Evolutionary conservation across 2,888 invertebrate species (phyloP).

Genomic region (Patella depressa): DNA sequence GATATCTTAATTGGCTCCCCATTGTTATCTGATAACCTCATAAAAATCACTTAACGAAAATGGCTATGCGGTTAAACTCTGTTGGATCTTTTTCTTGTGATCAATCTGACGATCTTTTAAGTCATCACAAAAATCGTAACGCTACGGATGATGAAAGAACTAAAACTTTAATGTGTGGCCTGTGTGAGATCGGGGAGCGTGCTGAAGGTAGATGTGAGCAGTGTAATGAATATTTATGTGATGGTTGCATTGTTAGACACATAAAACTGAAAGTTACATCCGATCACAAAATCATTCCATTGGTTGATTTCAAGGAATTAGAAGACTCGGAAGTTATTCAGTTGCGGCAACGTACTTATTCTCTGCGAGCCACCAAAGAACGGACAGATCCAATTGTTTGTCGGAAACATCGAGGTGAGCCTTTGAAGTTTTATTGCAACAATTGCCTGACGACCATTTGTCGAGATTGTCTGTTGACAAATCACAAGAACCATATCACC

Average conservation of each 20-base stretch:
- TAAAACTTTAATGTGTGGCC: conserved; percentile 15
- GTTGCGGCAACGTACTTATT: neutral
- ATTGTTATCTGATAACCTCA: no score
- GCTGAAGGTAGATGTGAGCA: conserved; percentile 27
- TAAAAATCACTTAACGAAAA: no score
- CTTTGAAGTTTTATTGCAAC: conserved; percentile 29
- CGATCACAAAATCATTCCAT: conserved; percentile 17
- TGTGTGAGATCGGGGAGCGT: conserved; percentile 22
- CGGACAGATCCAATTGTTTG: conserved; percentile 12
- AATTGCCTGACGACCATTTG: conserved; percentile 25
- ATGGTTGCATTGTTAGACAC: conserved; percentile 27
- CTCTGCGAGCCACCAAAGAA: neutral
- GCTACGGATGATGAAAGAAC: neutral
- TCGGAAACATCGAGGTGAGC: conserved; percentile 25
- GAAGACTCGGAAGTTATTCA: neutral
- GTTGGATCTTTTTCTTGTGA: neutral
- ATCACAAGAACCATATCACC: conserved; percentile 28
- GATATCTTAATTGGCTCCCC: no score
- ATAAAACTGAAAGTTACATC: conserved; percentile 23
- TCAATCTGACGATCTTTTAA: neutral
- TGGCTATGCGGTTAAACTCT: no score
- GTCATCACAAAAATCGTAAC: neutral
- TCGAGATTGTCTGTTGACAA: conserved; percentile 31
- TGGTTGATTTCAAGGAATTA: neutral
- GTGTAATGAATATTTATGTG: conserved; percentile 29